These are phyloP conservation scores for Anguilla megastoma DNA, from an alignment of 2,797 vertebrate genomes.

Conservation along the genomic window DNA sequence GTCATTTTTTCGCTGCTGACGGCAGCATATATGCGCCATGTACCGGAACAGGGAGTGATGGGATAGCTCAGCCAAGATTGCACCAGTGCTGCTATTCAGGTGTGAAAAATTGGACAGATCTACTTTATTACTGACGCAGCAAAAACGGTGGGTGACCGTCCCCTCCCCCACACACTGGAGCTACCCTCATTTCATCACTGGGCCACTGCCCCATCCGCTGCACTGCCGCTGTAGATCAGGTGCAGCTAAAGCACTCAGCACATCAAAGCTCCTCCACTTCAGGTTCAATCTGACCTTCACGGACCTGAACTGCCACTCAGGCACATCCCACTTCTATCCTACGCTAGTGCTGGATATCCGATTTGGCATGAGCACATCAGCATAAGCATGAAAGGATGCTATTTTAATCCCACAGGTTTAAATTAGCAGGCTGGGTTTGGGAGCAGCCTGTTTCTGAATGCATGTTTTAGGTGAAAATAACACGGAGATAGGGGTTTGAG, in stretches of 20 bases:
- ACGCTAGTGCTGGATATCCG: neutral
- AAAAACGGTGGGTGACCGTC: neutral
- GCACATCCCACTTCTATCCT: neutral
- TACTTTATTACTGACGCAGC: neutral
- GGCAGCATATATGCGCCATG: neutral
- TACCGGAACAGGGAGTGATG: neutral
- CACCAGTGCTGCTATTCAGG: neutral
- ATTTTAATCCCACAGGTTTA: neutral
- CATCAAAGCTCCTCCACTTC: neutral
- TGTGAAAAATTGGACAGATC: neutral
- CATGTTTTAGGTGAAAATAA: neutral
- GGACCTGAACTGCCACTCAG: neutral
- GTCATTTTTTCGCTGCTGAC: constrained; percentile 1
- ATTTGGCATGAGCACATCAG: neutral
- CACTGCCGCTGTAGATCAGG: neutral
- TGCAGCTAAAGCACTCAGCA: neutral
- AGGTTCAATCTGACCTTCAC: neutral
- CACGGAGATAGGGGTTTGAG: neutral
- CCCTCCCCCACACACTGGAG: neutral
- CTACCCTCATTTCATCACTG: neutral
- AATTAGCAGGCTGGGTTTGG: neutral
- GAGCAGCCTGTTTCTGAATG: neutral
- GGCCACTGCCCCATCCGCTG: neutral
- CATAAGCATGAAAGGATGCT: neutral
- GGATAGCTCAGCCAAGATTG: neutral